Conservation (phyloP, 1,140 invertebrate genomes). For the Muscidifurax raptorellus region DNA sequence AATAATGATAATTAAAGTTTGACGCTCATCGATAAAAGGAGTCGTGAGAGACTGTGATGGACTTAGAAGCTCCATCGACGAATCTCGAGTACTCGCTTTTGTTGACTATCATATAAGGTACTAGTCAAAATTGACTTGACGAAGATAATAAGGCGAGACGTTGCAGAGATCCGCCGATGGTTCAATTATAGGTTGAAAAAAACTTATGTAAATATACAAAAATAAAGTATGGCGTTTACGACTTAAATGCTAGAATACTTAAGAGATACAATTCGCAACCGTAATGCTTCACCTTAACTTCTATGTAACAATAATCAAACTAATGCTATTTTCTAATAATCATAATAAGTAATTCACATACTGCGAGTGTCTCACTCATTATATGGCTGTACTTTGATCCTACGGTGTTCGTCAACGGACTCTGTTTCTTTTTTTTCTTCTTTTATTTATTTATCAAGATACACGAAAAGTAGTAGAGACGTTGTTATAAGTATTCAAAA, state of each 20-base stretch:
- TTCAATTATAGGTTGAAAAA: not conserved
- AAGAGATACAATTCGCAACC: slow-evolving; percentile 36
- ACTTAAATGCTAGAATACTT: slow-evolving; percentile 52
- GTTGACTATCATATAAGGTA: not conserved
- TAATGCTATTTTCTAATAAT: slow-evolving; percentile 19
- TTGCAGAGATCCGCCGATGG: not conserved
- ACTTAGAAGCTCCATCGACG: not conserved
- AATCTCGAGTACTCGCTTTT: not conserved
- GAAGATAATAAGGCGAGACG: not conserved
- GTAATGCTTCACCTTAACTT: slow-evolving; percentile 15
- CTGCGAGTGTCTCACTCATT: slow-evolving; percentile 51
- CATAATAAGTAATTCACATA: slow-evolving; percentile 42
- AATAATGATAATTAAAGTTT: slow-evolving; percentile 12
- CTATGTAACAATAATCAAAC: not conserved
- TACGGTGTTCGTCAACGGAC: slow-evolving; percentile 50
- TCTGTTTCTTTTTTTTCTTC: slow-evolving; percentile 7
- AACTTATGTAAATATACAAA: slow-evolving; percentile 47
- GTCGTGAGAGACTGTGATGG: slow-evolving; percentile 6
- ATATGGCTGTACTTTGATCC: slow-evolving; percentile 55
- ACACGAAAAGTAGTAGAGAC: not conserved
- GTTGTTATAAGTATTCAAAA: slow-evolving; percentile 43
- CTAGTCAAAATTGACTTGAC: not conserved
- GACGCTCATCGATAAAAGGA: slow-evolving; percentile 19
- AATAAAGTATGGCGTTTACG: slow-evolving; percentile 51
- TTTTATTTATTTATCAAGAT: not conserved